phyloP scores from a whole-genome alignment of 2,113 vertebrate species.

The Dipodomys merriami region DNA sequence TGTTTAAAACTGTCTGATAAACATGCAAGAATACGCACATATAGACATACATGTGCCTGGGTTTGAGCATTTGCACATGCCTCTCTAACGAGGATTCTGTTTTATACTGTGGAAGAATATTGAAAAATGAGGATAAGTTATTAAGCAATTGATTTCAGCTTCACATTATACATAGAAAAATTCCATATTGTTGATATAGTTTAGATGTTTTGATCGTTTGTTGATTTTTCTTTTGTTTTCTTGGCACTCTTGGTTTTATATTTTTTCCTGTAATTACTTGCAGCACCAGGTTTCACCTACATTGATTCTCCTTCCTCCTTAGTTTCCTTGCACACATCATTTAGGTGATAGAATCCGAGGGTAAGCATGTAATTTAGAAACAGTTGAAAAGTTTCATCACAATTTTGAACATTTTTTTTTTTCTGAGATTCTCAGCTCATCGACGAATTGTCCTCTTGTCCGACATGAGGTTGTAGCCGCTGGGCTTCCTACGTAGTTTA shows the following conservation, averaged over 20 bases:
- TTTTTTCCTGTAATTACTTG: conserved; percentile 34
- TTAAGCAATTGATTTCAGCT: not conserved
- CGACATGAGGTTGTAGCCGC: too few relatives aligned
- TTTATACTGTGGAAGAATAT: conserved; percentile 34
- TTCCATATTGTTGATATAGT: conserved; percentile 5
- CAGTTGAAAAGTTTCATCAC: not conserved
- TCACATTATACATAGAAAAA: not conserved
- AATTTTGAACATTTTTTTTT: conserved; percentile 22
- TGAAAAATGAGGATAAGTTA: not conserved
- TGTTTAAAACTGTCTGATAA: not conserved
- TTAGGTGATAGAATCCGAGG: not conserved
- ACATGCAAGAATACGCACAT: too few relatives aligned
- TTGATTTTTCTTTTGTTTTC: conserved; percentile 43
- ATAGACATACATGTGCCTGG: not conserved
- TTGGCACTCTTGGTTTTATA: not conserved
- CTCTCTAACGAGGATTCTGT: conserved; percentile 19
- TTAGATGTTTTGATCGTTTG: not conserved
- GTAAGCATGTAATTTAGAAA: conserved; percentile 6
- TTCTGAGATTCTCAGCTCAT: not conserved
- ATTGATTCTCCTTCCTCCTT: not conserved
- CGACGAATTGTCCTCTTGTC: not conserved
- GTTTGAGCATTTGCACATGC: not conserved
- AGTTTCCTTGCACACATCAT: not conserved
- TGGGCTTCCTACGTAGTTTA: too few relatives aligned
- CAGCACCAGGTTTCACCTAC: not conserved